Conservation (phyloP, 2,888 invertebrate genomes). For the Hypomecis atomaria region DNA sequence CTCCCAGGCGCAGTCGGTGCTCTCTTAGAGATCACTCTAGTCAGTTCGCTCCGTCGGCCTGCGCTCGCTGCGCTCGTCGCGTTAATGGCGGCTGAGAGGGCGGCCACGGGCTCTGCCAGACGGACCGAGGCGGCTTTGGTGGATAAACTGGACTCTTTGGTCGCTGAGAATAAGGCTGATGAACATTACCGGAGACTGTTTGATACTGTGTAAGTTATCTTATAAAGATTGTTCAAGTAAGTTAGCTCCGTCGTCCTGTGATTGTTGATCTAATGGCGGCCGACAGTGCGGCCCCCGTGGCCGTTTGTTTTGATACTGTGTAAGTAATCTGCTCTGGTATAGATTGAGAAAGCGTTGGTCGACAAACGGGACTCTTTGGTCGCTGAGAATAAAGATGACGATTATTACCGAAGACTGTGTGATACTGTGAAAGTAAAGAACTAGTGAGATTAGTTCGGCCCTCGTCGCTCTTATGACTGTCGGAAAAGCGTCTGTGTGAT, state of each 20-base stretch:
- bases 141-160: constrained; percentile 95
- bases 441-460: constrained; percentile 69
- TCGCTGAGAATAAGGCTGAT: constrained; percentile 97
- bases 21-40: constrained; percentile 95
- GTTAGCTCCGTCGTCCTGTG: too few species aligned
- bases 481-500: too few species aligned
- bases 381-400: not conserved
- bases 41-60: constrained; percentile 94
- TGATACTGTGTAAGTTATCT: constrained; percentile 95
- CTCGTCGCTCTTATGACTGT: too few species aligned
- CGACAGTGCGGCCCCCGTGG: too few species aligned
- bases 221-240: too few species aligned
- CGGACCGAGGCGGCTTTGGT: constrained; percentile 97
- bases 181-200: constrained; percentile 97
- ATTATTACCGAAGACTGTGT: not conserved
- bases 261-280: too few species aligned
- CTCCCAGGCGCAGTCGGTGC: constrained; percentile 97
- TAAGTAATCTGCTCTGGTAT: too few species aligned
- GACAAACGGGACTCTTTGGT: not conserved
- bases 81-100: constrained; percentile 97
- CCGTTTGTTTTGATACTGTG: constrained; percentile 98
- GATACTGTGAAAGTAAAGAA: too few species aligned
- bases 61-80: constrained; percentile 97
- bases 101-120: constrained; percentile 92
- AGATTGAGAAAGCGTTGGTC: not conserved